Percentiles rank a stretch among this genome's conserved stretches.
Conservation (phyloP, 2,888 invertebrate genomes). For the Latrodectus elegans region DNA sequence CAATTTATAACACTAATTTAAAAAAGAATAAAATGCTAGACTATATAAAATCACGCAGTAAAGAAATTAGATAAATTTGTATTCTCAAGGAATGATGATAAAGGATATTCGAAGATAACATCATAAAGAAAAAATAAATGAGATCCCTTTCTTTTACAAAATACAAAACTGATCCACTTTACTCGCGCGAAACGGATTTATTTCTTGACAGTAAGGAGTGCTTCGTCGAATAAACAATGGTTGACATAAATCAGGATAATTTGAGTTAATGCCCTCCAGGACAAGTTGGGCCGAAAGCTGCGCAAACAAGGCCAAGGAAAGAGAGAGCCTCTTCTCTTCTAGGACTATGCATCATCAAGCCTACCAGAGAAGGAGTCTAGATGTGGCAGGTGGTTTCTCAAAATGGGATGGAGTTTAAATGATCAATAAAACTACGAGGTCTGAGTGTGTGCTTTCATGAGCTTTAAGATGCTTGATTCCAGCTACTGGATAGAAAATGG, state of each 20-base stretch:
- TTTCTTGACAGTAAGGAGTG: constrained; percentile 15
- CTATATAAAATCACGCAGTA: no score
- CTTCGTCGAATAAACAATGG: constrained; percentile 21
- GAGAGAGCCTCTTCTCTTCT: neutral
- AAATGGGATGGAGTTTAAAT: constrained; percentile 3
- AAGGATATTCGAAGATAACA: neutral
- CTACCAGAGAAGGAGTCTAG: constrained; percentile 2
- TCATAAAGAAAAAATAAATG: neutral
- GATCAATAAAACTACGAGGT: constrained; percentile 27
- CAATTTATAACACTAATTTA: no score
- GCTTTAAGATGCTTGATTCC: no score
- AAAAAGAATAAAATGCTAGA: no score
- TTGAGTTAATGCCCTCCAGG: constrained; percentile 22
- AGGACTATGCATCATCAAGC: constrained; percentile 12
- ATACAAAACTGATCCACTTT: constrained; percentile 19
- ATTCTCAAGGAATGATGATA: neutral
- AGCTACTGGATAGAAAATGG: no score
- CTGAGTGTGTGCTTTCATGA: no score
- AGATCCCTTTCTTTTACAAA: neutral
- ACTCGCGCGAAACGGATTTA: neutral
- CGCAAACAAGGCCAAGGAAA: neutral
- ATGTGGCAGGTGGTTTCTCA: constrained; percentile 29
- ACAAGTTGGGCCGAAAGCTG: neutral
- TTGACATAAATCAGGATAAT: constrained; percentile 29
- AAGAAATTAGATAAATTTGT: no score